Base-by-base conservation (phyloP, 2,797 vertebrate species). In the Pseudopleuronectes americanus region DNA sequence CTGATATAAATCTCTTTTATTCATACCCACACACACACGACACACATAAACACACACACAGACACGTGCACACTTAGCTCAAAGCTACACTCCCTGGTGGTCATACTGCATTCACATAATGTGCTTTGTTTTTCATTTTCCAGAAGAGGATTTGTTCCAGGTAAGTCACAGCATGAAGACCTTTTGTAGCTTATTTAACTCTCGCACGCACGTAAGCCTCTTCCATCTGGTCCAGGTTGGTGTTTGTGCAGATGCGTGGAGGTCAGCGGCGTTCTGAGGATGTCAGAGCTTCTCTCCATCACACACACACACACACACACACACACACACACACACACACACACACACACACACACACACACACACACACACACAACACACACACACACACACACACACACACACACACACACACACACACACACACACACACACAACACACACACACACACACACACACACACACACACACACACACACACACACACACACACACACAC, bases 1-100 rank as follows among this genome's bases (percentile, higher is more conserved):
- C 81, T 38, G 87, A 91, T 89, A 90, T 80, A 88, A 85, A 92
- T 91, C 85, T 89, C 70, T 75, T 83, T 83, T 85, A 81, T 82
- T 86, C 83, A 87, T 74, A 79, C 63, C 33, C 77, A 69, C 60
- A 71, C 52, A 43, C 77, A 69, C 60, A 71, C 24, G 3, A 24
- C 19, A 49, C 67, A 64, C 24, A 0, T 51, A 12, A 38, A 26
- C 22, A 45, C 69, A 69, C 61, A 70, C 49, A 64, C 24, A 19
- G 1, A 77, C 69, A 54, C 10, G 12, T 23, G 41, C 71, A 76
- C 54, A 54, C 74, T 33, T 57, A 12, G 71, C 88, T 83, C 68
- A 79, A 61, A 84, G 83, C 71, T 75, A 71, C 70, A 72, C 79
- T 83, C 87, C 87, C 83, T 64, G 85, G 86, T 88, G 89, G 90